Evolutionary conservation across 1,140 invertebrate genomes (phyloP).

Genomic region (Oryzaephilus surinamensis): DNA sequence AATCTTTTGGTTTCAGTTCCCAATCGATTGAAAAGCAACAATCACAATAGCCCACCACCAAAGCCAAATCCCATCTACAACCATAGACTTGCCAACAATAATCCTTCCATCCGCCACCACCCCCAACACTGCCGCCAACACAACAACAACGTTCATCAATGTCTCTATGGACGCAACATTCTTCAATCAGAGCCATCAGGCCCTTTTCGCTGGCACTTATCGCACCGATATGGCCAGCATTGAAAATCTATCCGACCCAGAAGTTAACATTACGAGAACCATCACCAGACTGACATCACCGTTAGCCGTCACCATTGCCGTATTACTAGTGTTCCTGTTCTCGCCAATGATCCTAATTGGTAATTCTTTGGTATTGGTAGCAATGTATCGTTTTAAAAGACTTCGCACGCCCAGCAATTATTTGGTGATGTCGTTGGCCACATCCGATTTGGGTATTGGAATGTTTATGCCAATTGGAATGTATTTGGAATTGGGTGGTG

Average conservation of each 20-base stretch:
- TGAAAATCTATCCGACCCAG: constrained; percentile 20
- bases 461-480: constrained; percentile 59
- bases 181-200: constrained; percentile 24
- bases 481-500: constrained; percentile 45
- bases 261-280: constrained; percentile 24
- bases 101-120: neutral
- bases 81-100: neutral
- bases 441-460: constrained; percentile 63
- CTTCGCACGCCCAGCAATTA: constrained; percentile 58
- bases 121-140: constrained; percentile 22
- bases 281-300: constrained; percentile 31
- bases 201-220: constrained; percentile 21
- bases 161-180: constrained; percentile 22
- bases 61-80: too few relatives aligned
- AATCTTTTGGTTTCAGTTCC: too few relatives aligned
- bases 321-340: constrained; percentile 45
- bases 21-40: too few relatives aligned
- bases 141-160: constrained; percentile 17
- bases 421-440: constrained; percentile 60
- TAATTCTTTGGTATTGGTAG: constrained; percentile 46
- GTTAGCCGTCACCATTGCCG: constrained; percentile 38
- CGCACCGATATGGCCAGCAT: constrained; percentile 16
- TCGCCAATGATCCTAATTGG: constrained; percentile 46
- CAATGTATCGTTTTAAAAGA: constrained; percentile 49
- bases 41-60: too few relatives aligned